Evolutionary conservation across 92 coral and sea anemone genomes (phyloP), one percentile per base, ranked within the genome.

Genomic region (Phymanthus crucifer): DNA sequence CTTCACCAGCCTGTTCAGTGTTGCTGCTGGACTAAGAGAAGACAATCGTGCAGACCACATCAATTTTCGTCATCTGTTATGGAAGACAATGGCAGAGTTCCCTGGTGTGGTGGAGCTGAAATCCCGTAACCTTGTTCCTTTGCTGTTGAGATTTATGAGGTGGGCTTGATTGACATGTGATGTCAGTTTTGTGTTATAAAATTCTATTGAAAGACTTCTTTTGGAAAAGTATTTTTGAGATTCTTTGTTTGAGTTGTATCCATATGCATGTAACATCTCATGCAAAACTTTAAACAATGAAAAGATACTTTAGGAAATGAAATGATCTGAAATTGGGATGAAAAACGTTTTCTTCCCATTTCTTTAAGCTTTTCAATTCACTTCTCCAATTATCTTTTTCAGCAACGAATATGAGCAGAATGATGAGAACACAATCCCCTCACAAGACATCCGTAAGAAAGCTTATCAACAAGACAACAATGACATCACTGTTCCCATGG

Each of bases 71-170:
- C 70, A 83, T 72, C 87, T 95, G 58, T 43, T 95, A 80, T 95
- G 99, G 99, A 87, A 95, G 73, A 86, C 96, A 0, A 91, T 95
- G 99, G 92, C 92, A 19, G 88, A 88, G 40, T 95, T 95, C 84
- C 94, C 98, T 16, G 92, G 87, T 29, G 87, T 95, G 29, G 98
- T 87, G 18, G 98, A 95, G 72, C 90, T 84, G 40, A 88, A 86
- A 27, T 95, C 99, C 56, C 88, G 94, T 75, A 96, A 93, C 66
- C 80, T 95, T 26, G 99, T 93, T 1, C 96, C 98, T 3, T 68
- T 95, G 58, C 77, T 95, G 34, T 83, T 95, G 46, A 84, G 94
- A 56, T 95, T 95, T 81, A 83, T 93, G 43, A 87, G 98, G 99
- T 95, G 54, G 61, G 75, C 7, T 29, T 24, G 32, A 45, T 45